Evolutionary conservation across 2,113 vertebrate genomes (phyloP), one percentile per base, ranked within the genome.

Genomic region (Corythornis vintsioides): DNA sequence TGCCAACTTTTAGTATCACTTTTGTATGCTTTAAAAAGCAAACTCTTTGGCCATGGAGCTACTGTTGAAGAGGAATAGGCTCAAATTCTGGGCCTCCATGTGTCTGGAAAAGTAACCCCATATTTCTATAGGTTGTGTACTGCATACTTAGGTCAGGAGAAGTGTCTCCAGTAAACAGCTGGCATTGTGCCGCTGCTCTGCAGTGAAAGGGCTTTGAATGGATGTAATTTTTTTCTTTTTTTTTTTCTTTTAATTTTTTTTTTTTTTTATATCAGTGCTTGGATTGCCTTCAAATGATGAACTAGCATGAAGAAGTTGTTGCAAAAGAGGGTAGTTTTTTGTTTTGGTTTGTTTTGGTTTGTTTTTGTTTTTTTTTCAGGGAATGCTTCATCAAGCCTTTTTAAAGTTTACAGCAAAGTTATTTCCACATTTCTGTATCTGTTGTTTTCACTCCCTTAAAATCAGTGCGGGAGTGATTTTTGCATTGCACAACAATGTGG

Each of bases 81-180:
- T 96, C 35, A 67, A n/a, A 11, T 55, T 89, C 42, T 76, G 80
- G 67, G 64, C 26, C 2, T 6, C 0, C 1, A 14, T 35, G 11
- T 71, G 47, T 60, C 76, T 80, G 72, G 60, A 79, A 92, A 87
- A 66, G 75, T 42, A 89, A 88, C 13, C 10, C 52, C 73, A 16
- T 50, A 55, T 93, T 89, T 67, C 81, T 74, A 20, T 89, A 59
- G 76, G 38, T 59, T 0, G 1, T 1, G 2, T 31, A 35, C 45
- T 87, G 50, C 16, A 3, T 38, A 9, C 0, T 1, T 7, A 38
- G 11, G 13, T 25, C n/a, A 14, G 52, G 9, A 35, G 59, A 65
- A 65, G 16, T 7, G 7, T 45, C 69, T 89, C 31, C 13, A 29
- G 47, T 50, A 26, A 60, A 16, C 0, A 1, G 7, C 71, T 74